A percentile compares a stretch with the other conserved stretches of the same genome.
Conservation (phyloP, 2,888 invertebrate genomes). For the Helleia helle region DNA sequence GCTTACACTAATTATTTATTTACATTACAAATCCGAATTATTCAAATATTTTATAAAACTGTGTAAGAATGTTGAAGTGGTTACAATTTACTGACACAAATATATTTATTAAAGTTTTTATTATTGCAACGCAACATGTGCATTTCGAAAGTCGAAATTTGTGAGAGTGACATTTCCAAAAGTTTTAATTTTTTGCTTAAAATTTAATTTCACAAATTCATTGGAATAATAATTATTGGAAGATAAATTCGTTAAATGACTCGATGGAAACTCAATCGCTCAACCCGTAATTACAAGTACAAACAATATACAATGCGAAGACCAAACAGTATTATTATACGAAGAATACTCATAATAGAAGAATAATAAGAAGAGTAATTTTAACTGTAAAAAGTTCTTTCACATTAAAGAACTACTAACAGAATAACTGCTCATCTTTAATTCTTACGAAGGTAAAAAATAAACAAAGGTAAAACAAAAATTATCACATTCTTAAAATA, state of each 20-base stretch:
- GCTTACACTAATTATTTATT: constrained; percentile 58
- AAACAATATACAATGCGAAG: constrained; percentile 43
- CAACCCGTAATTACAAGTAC: constrained; percentile 34
- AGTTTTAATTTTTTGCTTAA: constrained; percentile 1
- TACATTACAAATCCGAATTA: constrained; percentile 53
- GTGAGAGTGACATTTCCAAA: not conserved
- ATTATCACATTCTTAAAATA: no score
- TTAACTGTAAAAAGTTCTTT: no score
- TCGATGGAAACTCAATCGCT: constrained; percentile 35
- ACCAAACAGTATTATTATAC: constrained; percentile 28
- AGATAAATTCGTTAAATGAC: constrained; percentile 33
- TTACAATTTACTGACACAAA: constrained; percentile 7
- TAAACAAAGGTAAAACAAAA: no score
- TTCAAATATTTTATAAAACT: constrained; percentile 14
- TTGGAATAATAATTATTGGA: constrained; percentile 25
- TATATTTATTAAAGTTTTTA: not conserved
- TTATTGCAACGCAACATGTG: not conserved
- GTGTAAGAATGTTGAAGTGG: constrained; percentile 6
- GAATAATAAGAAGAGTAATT: no score
- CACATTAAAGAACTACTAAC: no score
- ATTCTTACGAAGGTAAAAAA: no score
- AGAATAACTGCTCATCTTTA: no score
- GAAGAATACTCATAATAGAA: constrained; percentile 31
- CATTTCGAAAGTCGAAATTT: not conserved
- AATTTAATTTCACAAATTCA: constrained; percentile 6